These are phyloP conservation scores for Tursiops truncatus DNA, from an alignment of 2,113 vertebrate species.

Conservation along the genomic window DNA sequence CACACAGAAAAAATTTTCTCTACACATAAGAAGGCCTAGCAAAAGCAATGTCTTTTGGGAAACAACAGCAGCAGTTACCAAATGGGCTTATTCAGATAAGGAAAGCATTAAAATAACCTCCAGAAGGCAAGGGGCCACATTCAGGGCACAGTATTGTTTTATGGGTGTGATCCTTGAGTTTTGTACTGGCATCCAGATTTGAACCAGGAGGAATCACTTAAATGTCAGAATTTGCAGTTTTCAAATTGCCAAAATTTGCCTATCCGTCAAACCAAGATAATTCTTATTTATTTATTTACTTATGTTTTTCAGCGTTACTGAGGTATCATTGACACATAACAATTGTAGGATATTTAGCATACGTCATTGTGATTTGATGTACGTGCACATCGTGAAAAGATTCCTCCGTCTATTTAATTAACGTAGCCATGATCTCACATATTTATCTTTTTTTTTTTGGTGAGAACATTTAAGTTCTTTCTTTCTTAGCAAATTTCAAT, in stretches of 20 bases:
- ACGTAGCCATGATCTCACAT: background rate
- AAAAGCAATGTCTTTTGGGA: constrained; percentile 59
- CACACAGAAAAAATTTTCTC: background rate
- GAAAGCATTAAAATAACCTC: constrained; percentile 38
- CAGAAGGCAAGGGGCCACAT: constrained; percentile 29
- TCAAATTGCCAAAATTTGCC: constrained; percentile 54
- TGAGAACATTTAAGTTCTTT: background rate
- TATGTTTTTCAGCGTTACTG: background rate
- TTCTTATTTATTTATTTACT: background rate
- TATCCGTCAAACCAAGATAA: constrained; percentile 1
- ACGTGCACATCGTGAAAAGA: background rate
- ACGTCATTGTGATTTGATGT: background rate
- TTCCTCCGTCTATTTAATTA: background rate
- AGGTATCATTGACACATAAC: background rate
- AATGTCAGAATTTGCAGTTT: constrained; percentile 36
- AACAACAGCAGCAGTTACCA: background rate
- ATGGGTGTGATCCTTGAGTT: constrained; percentile 53
- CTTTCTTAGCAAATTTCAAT: background rate
- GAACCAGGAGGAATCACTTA: constrained; percentile 40
- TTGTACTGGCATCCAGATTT: constrained; percentile 48
- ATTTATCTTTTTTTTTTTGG: background rate
- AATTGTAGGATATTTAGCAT: background rate
- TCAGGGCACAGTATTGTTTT: constrained; percentile 53
- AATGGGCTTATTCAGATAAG: constrained; percentile 54
- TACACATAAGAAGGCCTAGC: constrained; percentile 58